Evolutionary conservation across 2,797 vertebrate species (phyloP), one percentile per base, ranked within the genome.

Genomic region (Chaenodraco wilsoni): DNA sequence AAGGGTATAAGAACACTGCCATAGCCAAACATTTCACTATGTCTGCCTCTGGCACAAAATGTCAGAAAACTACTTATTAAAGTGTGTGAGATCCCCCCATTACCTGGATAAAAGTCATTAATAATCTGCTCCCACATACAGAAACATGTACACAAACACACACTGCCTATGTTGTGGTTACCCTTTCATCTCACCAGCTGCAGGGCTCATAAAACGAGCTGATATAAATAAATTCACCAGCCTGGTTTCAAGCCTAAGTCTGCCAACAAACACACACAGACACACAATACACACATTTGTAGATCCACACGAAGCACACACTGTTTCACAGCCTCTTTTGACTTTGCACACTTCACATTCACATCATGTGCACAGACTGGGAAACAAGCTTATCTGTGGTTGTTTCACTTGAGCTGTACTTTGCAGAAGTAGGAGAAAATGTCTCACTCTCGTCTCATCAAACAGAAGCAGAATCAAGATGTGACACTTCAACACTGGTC

Each of bases 211-310:
- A 84, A 84, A 83, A 82, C 5, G 33, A 76, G 65, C 59, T 80
- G 76, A 88, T 89, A 89, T 87, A 89, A 87, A 90, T 88, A 79
- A 71, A 87, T 87, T 86, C 69, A 81, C 72, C 73, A 76, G 79
- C 76, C 84, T 76, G 81, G 79, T 84, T 82, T 85, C 58, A 45
- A 74, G 76, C 68, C 55, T 78, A 67, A 65, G 59, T 78, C 50
- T 84, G 70, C 61, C 69, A 65, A 55, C 63, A 52, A 37, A 44
- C 70, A 65, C 79, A 59, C 67, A 43, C 58, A 56, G 66, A 57
- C 41, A 66, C 56, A 51, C 44, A 50, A 57, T 8, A 43, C 45
- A 44, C 66, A 41, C 14, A 58, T 6, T 12, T 11, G 12, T 41
- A 37, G 7, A 48, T 1, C 46, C 67, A 69, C 33, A 72, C 44